Percentiles rank a stretch among this genome's conserved stretches.
Evolutionary conservation across 2,113 vertebrate genomes (phyloP).

Genomic region (Ophiodon elongatus): DNA sequence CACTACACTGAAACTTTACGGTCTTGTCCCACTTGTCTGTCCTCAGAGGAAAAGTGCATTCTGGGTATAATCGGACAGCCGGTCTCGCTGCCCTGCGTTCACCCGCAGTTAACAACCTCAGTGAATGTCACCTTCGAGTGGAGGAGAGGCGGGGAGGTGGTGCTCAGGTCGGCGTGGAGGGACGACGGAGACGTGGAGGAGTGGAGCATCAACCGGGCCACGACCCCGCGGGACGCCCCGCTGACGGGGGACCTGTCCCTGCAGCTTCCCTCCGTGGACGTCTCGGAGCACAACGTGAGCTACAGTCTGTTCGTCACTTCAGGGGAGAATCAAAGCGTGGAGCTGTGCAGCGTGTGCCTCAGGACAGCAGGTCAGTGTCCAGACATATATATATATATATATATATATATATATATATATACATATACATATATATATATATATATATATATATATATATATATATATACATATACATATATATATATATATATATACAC

Average conservation of each 20-base stretch:
- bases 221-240: conserved; percentile 34
- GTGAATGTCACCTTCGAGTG: conserved; percentile 71
- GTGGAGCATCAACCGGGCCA: conserved; percentile 31
- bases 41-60: conserved; percentile 65
- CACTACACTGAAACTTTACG: neutral
- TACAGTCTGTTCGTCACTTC: conserved; percentile 67
- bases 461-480: too few relatives aligned
- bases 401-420: too few relatives aligned
- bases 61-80: conserved; percentile 56
- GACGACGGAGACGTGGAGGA: conserved; percentile 8
- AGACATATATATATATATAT: too few relatives aligned
- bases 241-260: conserved; percentile 73
- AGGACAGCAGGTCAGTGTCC: conserved; percentile 72
- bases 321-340: conserved; percentile 14
- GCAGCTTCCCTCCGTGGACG: conserved; percentile 45
- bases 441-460: too few relatives aligned
- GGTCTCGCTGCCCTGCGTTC: conserved; percentile 69
- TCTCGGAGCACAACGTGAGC: neutral
- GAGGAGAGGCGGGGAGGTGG: conserved; percentile 56
- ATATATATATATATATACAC: too few relatives aligned
- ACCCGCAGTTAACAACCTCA: conserved; percentile 9
- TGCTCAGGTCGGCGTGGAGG: conserved; percentile 61
- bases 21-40: neutral
- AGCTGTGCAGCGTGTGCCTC: conserved; percentile 72
- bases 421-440: too few relatives aligned